Evolutionary conservation across 2,888 invertebrate genomes (phyloP).

Genomic region (Stomorhina lunata): DNA sequence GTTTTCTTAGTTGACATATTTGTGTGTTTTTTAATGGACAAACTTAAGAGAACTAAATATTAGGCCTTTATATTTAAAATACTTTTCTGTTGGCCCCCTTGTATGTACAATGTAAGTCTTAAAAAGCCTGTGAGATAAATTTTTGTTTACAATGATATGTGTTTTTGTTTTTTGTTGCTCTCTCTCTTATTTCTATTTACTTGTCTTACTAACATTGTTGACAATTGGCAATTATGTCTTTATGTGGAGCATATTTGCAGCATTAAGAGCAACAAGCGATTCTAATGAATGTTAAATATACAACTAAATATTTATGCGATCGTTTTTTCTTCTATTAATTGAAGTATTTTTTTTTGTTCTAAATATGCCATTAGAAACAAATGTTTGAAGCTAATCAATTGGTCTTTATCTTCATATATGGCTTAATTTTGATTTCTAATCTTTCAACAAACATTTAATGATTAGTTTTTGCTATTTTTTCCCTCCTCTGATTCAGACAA

Average conservation of each 20-base stretch:
- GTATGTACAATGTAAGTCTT: neutral
- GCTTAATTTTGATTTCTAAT: conserved; percentile 54
- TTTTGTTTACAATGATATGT: conserved; percentile 53
- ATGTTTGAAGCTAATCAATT: conserved; percentile 25
- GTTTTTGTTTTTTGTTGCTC: conserved; percentile 22
- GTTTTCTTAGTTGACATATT: too few species aligned
- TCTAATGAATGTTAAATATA: conserved; percentile 65
- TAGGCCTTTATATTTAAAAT: neutral
- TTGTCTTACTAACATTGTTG: conserved; percentile 51
- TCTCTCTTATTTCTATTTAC: conserved; percentile 42
- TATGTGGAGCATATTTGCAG: conserved; percentile 65
- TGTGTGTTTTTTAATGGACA: too few species aligned
- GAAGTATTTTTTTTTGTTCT: conserved; percentile 32
- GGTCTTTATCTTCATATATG: conserved; percentile 41
- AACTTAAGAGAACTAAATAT: too few species aligned
- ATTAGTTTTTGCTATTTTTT: conserved; percentile 23
- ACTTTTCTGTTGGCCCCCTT: neutral
- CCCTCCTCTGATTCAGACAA: too few species aligned
- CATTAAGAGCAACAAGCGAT: conserved; percentile 54
- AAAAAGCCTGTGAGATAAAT: conserved; percentile 57
- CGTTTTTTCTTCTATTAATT: conserved; percentile 39
- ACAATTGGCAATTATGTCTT: conserved; percentile 67
- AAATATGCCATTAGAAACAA: conserved; percentile 31
- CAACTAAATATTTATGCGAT: conserved; percentile 7
- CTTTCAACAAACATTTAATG: conserved; percentile 40